phyloP scores from a whole-genome alignment of 2,888 invertebrate species.

The Beris chalybata region DNA sequence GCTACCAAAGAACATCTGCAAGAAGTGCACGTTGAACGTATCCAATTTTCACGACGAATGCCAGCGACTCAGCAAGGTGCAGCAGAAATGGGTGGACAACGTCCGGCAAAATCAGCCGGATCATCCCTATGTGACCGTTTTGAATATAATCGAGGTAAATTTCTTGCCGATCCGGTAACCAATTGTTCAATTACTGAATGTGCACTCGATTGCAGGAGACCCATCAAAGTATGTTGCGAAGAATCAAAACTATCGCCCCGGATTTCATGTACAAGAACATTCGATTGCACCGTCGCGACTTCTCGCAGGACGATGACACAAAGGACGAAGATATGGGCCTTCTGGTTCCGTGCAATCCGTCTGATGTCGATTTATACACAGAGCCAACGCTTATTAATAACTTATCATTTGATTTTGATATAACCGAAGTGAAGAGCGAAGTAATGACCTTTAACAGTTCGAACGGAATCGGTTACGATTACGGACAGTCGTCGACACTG shows the following conservation, averaged over 20 bases:
- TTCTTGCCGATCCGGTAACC: background rate
- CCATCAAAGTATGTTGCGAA: slow-evolving; percentile 30
- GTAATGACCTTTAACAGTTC: background rate
- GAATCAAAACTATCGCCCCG: slow-evolving; percentile 25
- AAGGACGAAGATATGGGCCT: background rate
- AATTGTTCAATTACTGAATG: background rate
- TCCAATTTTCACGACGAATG: slow-evolving; percentile 44
- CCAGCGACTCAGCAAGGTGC: slow-evolving; percentile 43
- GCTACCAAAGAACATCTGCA: slow-evolving; percentile 48
- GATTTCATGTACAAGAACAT: slow-evolving; percentile 31
- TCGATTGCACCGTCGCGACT: background rate
- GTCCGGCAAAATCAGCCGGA: slow-evolving; percentile 45
- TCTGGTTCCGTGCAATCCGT: background rate
- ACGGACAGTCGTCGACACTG: background rate
- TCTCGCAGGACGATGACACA: background rate
- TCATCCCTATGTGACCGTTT: slow-evolving; percentile 45
- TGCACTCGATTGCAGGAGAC: slow-evolving; percentile 14
- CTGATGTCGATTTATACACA: background rate
- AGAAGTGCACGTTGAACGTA: slow-evolving; percentile 44
- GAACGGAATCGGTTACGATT: background rate
- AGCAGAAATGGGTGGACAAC: slow-evolving; percentile 45
- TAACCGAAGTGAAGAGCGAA: background rate
- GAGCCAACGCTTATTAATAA: background rate
- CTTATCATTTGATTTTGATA: slow-evolving; percentile 20
- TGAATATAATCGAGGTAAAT: slow-evolving; percentile 45